These are phyloP conservation scores for Dunckerocampus dactyliophorus DNA, from an alignment of 2,113 vertebrate species.

Conservation along the genomic window DNA sequence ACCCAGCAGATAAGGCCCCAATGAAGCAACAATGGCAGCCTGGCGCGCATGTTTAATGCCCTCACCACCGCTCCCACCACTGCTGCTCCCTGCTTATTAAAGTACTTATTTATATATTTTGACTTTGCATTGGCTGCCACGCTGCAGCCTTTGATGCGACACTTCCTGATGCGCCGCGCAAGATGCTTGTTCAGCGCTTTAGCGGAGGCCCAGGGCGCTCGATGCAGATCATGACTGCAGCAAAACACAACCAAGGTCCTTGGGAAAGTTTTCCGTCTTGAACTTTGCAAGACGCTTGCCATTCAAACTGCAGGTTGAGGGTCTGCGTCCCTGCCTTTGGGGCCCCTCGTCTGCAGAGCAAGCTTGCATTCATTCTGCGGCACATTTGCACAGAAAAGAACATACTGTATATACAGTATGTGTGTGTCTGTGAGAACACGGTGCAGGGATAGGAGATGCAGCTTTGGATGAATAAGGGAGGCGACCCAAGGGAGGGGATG, in stretches of 20 bases:
- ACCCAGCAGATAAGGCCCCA: conserved; percentile 66
- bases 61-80: conserved; percentile 18
- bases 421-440: no score
- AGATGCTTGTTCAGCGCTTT: conserved; percentile 54
- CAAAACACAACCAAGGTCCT: conserved; percentile 19
- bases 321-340: conserved; percentile 44
- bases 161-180: conserved; percentile 35
- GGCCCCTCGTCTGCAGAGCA: conserved; percentile 52
- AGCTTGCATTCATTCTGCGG: conserved; percentile 44
- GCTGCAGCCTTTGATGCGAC: conserved; percentile 37
- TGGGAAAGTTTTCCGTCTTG: background rate
- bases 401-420: no score
- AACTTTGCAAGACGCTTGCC: background rate
- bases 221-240: conserved; percentile 35
- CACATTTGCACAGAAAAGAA: conserved; percentile 3
- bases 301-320: conserved; percentile 15
- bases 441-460: no score
- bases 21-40: conserved; percentile 69
- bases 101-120: conserved; percentile 66
- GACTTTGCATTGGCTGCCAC: conserved; percentile 52
- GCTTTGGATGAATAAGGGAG: conserved; percentile 37
- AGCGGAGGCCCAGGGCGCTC: conserved; percentile 22
- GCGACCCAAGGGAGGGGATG: conserved; percentile 58
- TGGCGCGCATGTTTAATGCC: conserved; percentile 15
- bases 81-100: conserved; percentile 59